These are phyloP conservation scores for Perccottus glenii DNA, from an alignment of 2,113 vertebrate genomes.

Conservation along the genomic window DNA sequence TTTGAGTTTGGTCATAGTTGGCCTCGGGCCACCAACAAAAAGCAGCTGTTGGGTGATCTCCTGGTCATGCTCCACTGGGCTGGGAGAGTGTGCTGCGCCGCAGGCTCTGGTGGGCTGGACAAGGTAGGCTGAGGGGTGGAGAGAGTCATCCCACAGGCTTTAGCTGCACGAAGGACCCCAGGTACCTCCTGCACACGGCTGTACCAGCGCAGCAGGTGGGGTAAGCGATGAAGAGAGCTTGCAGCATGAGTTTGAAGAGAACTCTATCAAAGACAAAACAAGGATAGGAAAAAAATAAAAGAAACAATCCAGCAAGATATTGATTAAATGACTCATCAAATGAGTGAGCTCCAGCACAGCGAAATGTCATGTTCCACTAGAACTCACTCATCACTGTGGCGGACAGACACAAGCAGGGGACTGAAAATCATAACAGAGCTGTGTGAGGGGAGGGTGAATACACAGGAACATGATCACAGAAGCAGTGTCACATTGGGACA, in stretches of 20 bases:
- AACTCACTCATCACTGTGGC: slow-evolving; percentile 35
- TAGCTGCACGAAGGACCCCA: slow-evolving; percentile 81
- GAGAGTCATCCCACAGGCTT: slow-evolving; percentile 83
- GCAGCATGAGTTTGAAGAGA: slow-evolving; percentile 74
- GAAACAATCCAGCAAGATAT: slow-evolving; percentile 26
- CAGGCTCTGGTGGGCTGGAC: slow-evolving; percentile 6
- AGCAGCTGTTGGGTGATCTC: slow-evolving; percentile 62
- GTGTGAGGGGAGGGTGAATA: background rate
- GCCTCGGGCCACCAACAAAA: slow-evolving; percentile 92
- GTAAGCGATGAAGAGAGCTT: slow-evolving; percentile 75
- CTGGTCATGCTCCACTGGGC: slow-evolving; percentile 53
- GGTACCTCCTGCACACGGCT: slow-evolving; percentile 87
- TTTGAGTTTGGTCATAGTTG: slow-evolving; percentile 94
- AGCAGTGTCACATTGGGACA: slow-evolving; percentile 7
- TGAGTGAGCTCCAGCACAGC: slow-evolving; percentile 38
- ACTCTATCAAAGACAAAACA: slow-evolving; percentile 68
- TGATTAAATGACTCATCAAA: slow-evolving; percentile 61
- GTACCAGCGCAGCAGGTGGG: slow-evolving; percentile 89
- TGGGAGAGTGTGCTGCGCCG: slow-evolving; percentile 2
- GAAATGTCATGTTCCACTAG: slow-evolving; percentile 44
- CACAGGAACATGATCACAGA: slow-evolving; percentile 48
- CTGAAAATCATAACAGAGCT: slow-evolving; percentile 22
- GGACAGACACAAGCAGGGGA: slow-evolving; percentile 2
- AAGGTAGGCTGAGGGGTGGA: slow-evolving; percentile 59
- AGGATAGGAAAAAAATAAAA: background rate